Evolutionary conservation across 2,113 vertebrate species (phyloP).

Genomic region (Pseudopipra pipra): DNA sequence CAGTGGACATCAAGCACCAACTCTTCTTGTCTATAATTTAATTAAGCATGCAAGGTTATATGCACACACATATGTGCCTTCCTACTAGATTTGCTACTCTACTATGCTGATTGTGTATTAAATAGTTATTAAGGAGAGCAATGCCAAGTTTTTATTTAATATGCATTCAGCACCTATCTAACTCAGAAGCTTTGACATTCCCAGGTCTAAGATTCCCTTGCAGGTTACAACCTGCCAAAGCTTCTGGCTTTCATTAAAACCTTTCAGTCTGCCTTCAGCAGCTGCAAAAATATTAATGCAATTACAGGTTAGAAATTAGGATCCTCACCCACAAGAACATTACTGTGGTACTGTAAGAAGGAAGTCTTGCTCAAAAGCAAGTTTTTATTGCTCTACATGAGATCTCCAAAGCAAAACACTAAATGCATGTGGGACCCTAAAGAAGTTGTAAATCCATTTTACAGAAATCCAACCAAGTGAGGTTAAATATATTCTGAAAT

Average conservation of each 20-base stretch:
- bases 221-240: slow-evolving; percentile 31
- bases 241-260: neutral
- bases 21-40: neutral
- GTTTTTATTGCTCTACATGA: neutral
- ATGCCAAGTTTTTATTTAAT: neutral
- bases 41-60: neutral
- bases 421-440: neutral
- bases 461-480: neutral
- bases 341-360: neutral
- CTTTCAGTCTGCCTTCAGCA: neutral
- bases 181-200: neutral
- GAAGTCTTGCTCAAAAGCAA: neutral
- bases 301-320: slow-evolving; percentile 13
- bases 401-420: neutral
- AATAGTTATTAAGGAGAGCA: neutral
- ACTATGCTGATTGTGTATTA: neutral
- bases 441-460: neutral
- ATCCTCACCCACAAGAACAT: neutral
- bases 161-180: neutral
- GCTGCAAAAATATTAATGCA: neutral
- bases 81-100: neutral
- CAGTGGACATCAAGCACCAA: neutral
- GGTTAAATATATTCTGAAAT: neutral
- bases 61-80: neutral
- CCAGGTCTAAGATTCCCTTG: neutral